A percentile compares a stretch with the other conserved stretches of the same genome.
Evolutionary conservation across 2,113 vertebrate species (phyloP).

Genomic region (Neopipo cinnamomea): DNA sequence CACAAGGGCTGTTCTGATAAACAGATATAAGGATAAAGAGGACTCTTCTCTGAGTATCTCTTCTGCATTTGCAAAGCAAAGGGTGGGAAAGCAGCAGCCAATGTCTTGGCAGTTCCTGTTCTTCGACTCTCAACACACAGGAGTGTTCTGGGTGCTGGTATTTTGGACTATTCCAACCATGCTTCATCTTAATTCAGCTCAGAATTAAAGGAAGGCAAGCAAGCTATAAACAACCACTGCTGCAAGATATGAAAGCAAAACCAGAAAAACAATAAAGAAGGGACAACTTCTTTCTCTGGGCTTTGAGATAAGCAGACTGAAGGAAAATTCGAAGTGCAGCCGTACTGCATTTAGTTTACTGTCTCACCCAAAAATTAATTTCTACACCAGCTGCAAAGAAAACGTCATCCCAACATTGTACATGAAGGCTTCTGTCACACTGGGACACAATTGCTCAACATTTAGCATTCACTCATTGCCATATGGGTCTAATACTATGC

Average conservation of each 20-base stretch:
- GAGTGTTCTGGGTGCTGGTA: background rate
- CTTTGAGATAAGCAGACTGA: slow-evolving; percentile 41
- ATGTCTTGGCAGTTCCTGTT: background rate
- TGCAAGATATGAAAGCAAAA: background rate
- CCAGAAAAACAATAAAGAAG: background rate
- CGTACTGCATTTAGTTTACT: slow-evolving; percentile 8
- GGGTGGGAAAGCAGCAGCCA: background rate
- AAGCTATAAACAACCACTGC: background rate
- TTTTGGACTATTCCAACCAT: background rate
- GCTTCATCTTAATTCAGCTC: background rate
- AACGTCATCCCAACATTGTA: background rate
- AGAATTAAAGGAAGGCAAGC: background rate
- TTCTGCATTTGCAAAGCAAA: background rate
- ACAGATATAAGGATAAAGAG: background rate
- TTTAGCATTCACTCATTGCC: background rate
- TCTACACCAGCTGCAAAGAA: slow-evolving; percentile 3
- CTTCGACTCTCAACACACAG: background rate
- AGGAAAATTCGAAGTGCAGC: background rate
- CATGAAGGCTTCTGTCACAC: slow-evolving; percentile 11
- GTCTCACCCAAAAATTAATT: slow-evolving; percentile 24
- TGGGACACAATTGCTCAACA: slow-evolving; percentile 1
- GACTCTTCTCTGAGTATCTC: background rate
- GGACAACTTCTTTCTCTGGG: slow-evolving; percentile 33
- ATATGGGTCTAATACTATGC: background rate
- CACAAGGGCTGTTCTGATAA: background rate